Evolutionary conservation across 2,888 invertebrate species (phyloP).

Genomic region (Hydraecia micacea): DNA sequence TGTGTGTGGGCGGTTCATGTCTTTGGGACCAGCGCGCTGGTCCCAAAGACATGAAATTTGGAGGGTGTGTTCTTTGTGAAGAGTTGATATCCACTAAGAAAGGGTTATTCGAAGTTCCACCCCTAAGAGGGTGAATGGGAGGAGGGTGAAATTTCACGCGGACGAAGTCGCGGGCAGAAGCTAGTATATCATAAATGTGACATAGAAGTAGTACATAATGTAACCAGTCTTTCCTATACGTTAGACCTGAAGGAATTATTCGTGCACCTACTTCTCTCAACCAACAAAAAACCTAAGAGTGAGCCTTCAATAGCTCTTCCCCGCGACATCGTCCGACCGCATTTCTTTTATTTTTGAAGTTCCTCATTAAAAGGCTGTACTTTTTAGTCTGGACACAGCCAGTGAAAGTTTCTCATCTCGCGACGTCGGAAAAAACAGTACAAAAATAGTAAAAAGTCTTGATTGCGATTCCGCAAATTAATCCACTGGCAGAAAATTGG

Average conservation of each 20-base stretch:
- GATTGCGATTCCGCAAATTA: conserved; percentile 46
- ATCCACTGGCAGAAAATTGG: conserved; percentile 43
- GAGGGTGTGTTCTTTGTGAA: too few relatives aligned
- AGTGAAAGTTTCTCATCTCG: conserved; percentile 63
- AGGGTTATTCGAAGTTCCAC: too few relatives aligned
- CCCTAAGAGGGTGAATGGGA: too few relatives aligned
- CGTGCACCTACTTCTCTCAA: conserved; percentile 29
- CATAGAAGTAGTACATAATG: neutral
- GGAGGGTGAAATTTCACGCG: too few relatives aligned
- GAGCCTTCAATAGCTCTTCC: conserved; percentile 54
- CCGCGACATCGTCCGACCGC: conserved; percentile 45
- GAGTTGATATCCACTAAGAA: too few relatives aligned
- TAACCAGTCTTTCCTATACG: neutral
- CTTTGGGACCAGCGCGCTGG: too few relatives aligned
- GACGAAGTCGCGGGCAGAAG: too few relatives aligned
- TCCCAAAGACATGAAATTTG: too few relatives aligned
- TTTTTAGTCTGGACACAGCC: conserved; percentile 56
- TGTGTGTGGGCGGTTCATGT: too few relatives aligned
- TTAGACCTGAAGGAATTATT: conserved; percentile 19
- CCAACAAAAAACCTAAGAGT: conserved; percentile 31
- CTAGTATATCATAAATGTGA: neutral
- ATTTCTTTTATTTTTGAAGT: conserved; percentile 63
- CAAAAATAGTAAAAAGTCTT: conserved; percentile 50
- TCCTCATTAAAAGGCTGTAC: conserved; percentile 57
- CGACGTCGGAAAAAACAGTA: conserved; percentile 47